Evolutionary conservation across 2,888 invertebrate species (phyloP), one percentile per base, ranked within the genome.

Genomic region (Caenorhabditis sinica): DNA sequence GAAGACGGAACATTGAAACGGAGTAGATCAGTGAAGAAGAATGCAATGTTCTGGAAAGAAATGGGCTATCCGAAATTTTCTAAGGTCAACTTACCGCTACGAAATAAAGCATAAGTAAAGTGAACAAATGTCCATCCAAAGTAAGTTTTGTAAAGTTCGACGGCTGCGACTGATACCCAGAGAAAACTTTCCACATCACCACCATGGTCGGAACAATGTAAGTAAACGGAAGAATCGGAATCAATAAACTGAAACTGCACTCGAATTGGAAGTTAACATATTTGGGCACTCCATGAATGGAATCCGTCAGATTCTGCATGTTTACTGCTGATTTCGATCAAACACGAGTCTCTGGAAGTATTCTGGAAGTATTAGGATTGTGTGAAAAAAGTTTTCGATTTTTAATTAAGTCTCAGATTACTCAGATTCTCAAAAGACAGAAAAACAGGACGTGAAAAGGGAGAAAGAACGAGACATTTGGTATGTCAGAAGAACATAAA

Each of bases 191-290:
- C 36, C 36, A 40, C 53, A 81, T 74, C 4, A 81, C 40, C 13
- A 69, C n/a, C 4, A 68, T 17, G 0, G 81, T 81, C 9, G 81
- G 81, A 28, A 81, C 4, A 20, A 81, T 81, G 20, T 81, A 81
- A n/a, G 53, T n/a, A 30, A 81, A 36, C 9, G 81, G 81, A 15
- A 74, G 30, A 6, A 43, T 23, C 13, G 74, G 61, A 17, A 74
- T 53, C 0, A 74, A 20, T 1, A 43, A 0, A n/a, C 15, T 36
- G 20, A 17, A 51, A 30, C 61, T 69, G 28, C 45, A 9, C 0
- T 36, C 8, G 36, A 43, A 79, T 1, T 72, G 9, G 13, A 65
- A 79, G n/a, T 63, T 9, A 0, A 65, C 36, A 13, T 79, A 79
- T 30, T 65, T 23, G 1, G 20, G 36, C 17, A 33, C n/a, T 33